Evolutionary conservation across 1,140 invertebrate species (phyloP).

Genomic region (Argopecten irradians): DNA sequence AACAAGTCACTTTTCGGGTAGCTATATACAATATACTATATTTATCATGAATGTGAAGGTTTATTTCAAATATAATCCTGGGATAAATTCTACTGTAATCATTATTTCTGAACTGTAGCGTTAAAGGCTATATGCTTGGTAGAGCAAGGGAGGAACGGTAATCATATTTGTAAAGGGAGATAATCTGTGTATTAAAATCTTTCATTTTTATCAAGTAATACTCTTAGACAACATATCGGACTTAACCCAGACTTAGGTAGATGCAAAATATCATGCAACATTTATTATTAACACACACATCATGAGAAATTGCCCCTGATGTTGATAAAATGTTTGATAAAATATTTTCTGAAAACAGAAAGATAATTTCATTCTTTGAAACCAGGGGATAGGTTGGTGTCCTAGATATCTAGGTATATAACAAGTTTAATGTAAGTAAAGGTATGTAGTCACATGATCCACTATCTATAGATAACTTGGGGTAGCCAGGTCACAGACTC

Average conservation of each 20-base stretch:
- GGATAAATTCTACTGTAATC: background rate
- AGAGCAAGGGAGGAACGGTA: too few relatives aligned
- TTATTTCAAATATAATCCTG: background rate
- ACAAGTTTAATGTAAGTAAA: background rate
- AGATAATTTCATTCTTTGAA: constrained; percentile 18
- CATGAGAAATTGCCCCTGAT: background rate
- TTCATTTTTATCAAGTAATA: too few relatives aligned
- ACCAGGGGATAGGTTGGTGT: background rate
- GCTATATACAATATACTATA: background rate
- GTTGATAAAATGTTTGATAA: background rate
- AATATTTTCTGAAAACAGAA: constrained; percentile 10
- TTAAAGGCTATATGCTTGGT: too few relatives aligned
- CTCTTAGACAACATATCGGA: too few relatives aligned
- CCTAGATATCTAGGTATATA: background rate
- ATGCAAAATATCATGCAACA: background rate
- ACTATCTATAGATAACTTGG: background rate
- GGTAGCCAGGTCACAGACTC: background rate
- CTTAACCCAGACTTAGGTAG: too few relatives aligned
- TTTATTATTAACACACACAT: background rate
- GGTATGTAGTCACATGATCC: constrained; percentile 1
- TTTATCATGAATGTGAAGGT: background rate
- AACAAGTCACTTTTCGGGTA: background rate
- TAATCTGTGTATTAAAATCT: too few relatives aligned
- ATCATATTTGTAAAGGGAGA: too few relatives aligned
- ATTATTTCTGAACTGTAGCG: too few relatives aligned